Conservation (phyloP, 1,140 invertebrate genomes). For the Agrypnia vestita region DNA sequence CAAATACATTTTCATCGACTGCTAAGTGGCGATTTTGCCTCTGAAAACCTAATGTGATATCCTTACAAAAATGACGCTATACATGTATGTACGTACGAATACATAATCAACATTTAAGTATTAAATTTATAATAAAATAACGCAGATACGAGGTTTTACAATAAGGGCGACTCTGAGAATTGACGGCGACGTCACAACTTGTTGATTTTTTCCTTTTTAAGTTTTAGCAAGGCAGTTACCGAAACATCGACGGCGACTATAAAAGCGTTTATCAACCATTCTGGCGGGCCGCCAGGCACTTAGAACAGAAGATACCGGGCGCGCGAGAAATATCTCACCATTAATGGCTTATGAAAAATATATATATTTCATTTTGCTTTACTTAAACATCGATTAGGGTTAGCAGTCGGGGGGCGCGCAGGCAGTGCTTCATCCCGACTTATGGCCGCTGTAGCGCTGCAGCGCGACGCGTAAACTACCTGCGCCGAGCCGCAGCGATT, state of each 20-base stretch:
- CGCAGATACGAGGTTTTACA: no score
- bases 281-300: slow-evolving; percentile 2
- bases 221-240: neutral
- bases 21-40: no score
- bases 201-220: no score
- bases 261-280: slow-evolving; percentile 12
- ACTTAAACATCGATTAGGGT: neutral
- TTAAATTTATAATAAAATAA: no score
- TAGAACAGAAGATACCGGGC: slow-evolving; percentile 1
- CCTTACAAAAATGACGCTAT: no score
- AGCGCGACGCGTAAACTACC: slow-evolving; percentile 35
- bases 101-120: no score
- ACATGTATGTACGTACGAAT: no score
- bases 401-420: neutral
- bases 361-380: neutral
- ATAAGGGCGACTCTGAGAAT: no score
- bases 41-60: no score
- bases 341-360: neutral
- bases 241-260: slow-evolving; percentile 9
- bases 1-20: no score
- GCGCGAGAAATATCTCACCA: slow-evolving; percentile 5
- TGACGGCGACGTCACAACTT: no score
- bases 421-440: neutral
- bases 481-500: no score
- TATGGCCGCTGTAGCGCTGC: slow-evolving; percentile 4